Conservation (phyloP, 2,888 invertebrate genomes). For the Pyrrhia umbra region DNA sequence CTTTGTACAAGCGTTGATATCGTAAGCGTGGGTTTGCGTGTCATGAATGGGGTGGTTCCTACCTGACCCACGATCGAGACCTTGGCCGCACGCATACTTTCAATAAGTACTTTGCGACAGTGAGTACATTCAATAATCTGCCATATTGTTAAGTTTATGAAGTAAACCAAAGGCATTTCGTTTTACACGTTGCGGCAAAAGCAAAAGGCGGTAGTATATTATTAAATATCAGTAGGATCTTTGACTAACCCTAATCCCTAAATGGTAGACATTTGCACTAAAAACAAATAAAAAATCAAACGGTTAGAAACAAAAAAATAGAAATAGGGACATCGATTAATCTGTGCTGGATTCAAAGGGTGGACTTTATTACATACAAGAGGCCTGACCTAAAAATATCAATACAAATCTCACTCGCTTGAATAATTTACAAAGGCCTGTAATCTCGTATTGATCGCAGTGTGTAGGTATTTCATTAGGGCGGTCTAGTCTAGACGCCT, state of each 20-base stretch:
- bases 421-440: slow-evolving; percentile 25
- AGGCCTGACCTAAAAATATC: background rate
- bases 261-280: no score
- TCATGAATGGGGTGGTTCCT: slow-evolving; percentile 16
- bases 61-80: slow-evolving; percentile 42
- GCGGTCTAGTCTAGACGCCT: slow-evolving; percentile 23
- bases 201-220: no score
- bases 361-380: background rate
- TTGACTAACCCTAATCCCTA: background rate
- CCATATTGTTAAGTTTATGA: background rate
- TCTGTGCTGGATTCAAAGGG: background rate
- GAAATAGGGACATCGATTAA: background rate
- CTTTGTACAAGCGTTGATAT: slow-evolving; percentile 22
- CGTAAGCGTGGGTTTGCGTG: slow-evolving; percentile 58
- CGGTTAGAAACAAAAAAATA: background rate
- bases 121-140: background rate
- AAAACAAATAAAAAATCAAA: no score
- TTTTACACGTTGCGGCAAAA: no score
- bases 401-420: background rate
- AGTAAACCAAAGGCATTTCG: background rate
- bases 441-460: slow-evolving; percentile 47
- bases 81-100: slow-evolving; percentile 44
- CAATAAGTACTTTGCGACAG: slow-evolving; percentile 33
- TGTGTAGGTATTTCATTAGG: slow-evolving; percentile 35
- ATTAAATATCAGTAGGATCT: background rate